Base-by-base conservation (phyloP, 2,888 invertebrate genomes). In the Scaptomyza cyrtandrae region DNA sequence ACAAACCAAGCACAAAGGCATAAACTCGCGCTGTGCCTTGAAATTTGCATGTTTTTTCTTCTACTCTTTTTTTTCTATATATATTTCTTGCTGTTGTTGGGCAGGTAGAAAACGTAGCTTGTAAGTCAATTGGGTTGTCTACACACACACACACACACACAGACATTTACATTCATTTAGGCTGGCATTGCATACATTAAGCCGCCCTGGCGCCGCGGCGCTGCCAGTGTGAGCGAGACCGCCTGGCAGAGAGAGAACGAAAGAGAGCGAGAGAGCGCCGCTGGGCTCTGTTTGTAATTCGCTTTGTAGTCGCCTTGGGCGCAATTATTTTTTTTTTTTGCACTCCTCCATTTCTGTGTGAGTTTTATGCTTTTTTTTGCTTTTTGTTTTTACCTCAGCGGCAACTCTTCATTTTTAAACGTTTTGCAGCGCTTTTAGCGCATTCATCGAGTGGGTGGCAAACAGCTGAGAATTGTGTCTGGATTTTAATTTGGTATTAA, bases 271-370 rank as follows among this genome's bases (percentile, higher is more conserved):
- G 31, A 14, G 35, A 3, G 19, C 13, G 62, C 62, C 62, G 31
- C 58, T 80, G 84, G 75, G 79, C 80, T 79, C 81, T 75, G 84
- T 71, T 78, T 83, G 73, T 77, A 75, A 78, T 79, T 83, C 86
- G 81, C 81, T 80, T 86, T 75, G 86, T 80, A 88, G 83, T 85
- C 88, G 86, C 86, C 88, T 83, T 80, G 87, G 79, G 88, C 81
- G 72, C 81, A 78, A 87, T 88, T 88, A 87, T 81, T 80, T 83
- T 58, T 75, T 46, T 62, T 59, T 73, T 71, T 59, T 41, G 6
- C 24, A 37, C 24, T 37, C 11, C 52, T 35, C 19, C 10, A 19
- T 35, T 49, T 49, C 16, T 33, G 13, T 50, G 3, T 19, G 6
- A 31, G 49, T 33, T 6, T 48, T 16, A n/a, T 37, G 37, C 11